Conservation (phyloP, 2,113 vertebrate species). For the Xiphorhynchus elegans region DNA sequence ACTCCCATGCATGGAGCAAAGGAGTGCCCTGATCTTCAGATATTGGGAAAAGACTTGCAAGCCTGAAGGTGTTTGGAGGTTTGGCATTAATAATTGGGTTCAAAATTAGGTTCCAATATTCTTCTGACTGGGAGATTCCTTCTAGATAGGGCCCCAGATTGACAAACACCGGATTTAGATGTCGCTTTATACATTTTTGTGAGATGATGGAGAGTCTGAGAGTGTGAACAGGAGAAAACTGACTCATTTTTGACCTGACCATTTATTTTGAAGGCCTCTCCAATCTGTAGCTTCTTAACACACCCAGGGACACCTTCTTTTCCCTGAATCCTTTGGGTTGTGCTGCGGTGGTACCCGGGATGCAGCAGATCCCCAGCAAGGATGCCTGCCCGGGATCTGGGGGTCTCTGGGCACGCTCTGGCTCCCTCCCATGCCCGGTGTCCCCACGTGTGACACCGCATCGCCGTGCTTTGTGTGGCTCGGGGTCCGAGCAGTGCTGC, state of each 20-base stretch:
- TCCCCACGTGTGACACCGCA: too few species aligned
- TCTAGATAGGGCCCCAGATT: neutral
- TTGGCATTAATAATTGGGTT: neutral
- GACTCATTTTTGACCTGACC: neutral
- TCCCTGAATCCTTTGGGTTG: neutral
- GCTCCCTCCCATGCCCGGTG: too few species aligned
- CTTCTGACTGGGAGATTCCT: neutral
- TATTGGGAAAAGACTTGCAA: neutral
- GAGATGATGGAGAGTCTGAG: neutral
- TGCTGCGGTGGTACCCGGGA: neutral
- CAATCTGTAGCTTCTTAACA: neutral
- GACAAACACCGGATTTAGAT: neutral
- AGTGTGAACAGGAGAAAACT: fast-evolving
- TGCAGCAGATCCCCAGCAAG: too few species aligned
- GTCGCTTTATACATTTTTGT: fast-evolving
- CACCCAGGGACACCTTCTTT: neutral
- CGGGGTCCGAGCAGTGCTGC: too few species aligned
- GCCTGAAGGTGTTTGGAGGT: neutral
- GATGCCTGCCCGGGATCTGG: neutral
- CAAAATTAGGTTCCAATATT: neutral
- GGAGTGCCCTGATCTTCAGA: neutral
- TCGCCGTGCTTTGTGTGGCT: too few species aligned
- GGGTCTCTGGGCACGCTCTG: too few species aligned
- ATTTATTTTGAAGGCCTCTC: neutral
- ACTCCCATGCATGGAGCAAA: fast-evolving